phyloP scores from a whole-genome alignment of 1,140 invertebrate genomes.

The Ladona fulva region DNA sequence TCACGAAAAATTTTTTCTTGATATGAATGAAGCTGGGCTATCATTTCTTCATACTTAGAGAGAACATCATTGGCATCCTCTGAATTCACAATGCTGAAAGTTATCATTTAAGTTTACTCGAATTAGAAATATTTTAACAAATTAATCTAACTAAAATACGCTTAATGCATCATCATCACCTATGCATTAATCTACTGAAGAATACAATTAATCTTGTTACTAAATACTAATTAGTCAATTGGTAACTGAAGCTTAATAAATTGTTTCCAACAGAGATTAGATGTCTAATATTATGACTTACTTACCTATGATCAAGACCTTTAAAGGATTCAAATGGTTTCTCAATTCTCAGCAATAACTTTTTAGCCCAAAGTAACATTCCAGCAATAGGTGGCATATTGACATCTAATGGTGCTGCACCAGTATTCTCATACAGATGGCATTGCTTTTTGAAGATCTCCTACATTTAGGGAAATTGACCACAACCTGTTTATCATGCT shows the following conservation, averaged over 20 bases:
- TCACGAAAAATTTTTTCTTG: slow-evolving; percentile 31
- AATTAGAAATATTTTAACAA: too few relatives aligned
- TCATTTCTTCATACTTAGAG: slow-evolving; percentile 35
- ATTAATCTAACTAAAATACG: too few relatives aligned
- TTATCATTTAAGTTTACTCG: too few relatives aligned
- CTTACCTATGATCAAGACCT: slow-evolving; percentile 41
- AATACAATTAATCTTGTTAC: too few relatives aligned
- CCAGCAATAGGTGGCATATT: slow-evolving; percentile 66
- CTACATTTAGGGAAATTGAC: too few relatives aligned
- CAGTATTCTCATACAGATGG: background rate
- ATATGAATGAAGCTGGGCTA: slow-evolving; percentile 30
- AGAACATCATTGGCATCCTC: slow-evolving; percentile 30
- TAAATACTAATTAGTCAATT: too few relatives aligned
- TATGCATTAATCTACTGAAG: too few relatives aligned
- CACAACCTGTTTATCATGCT: too few relatives aligned
- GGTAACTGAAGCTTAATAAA: too few relatives aligned
- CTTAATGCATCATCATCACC: too few relatives aligned
- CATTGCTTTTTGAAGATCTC: too few relatives aligned
- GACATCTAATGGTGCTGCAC: slow-evolving; percentile 39
- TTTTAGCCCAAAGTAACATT: slow-evolving; percentile 58
- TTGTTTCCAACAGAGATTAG: too few relatives aligned
- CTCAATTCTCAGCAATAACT: slow-evolving; percentile 50
- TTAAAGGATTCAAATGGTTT: slow-evolving; percentile 50
- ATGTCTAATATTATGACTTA: background rate
- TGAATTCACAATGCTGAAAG: slow-evolving; percentile 24